These are phyloP conservation scores for Chydorus sphaericus DNA, from an alignment of 2,888 invertebrate species.

Conservation along the genomic window DNA sequence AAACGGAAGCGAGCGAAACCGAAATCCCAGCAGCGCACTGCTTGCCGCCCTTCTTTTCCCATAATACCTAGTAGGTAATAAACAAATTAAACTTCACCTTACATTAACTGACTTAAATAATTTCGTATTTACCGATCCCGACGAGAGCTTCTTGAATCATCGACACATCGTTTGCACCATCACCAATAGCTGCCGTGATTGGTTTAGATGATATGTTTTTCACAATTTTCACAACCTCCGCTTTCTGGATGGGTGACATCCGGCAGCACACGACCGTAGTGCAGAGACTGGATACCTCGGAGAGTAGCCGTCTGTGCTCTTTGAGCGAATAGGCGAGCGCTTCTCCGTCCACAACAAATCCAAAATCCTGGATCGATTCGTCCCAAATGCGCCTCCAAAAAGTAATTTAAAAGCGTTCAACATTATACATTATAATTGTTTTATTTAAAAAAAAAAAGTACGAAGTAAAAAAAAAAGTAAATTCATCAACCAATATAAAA, in stretches of 20 bases:
- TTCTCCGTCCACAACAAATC: constrained; percentile 55
- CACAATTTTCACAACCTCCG: constrained; percentile 70
- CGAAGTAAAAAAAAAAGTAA: too few species aligned
- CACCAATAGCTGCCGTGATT: constrained; percentile 84
- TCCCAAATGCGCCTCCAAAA: constrained; percentile 21
- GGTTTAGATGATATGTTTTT: constrained; percentile 47
- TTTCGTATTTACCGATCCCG: constrained; percentile 50
- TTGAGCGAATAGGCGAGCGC: constrained; percentile 51
- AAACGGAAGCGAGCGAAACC: constrained; percentile 70
- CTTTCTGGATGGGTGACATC: constrained; percentile 79
- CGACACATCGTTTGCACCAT: constrained; percentile 94
- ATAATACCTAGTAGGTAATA: constrained; percentile 29
- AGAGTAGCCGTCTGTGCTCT: constrained; percentile 44
- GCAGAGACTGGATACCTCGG: constrained; percentile 51
- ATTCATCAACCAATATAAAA: constrained; percentile 56
- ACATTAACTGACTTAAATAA: background rate
- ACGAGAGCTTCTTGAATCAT: constrained; percentile 97
- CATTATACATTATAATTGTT: background rate
- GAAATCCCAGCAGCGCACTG: constrained; percentile 61
- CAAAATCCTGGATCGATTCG: constrained; percentile 27
- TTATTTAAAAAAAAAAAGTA: background rate
- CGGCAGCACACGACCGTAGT: constrained; percentile 79
- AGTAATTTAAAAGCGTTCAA: too few species aligned
- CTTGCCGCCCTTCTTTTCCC: constrained; percentile 43
- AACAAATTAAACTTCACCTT: background rate